phyloP scores from a whole-genome alignment of 2,888 invertebrate species.

The Neoitamus cyanurus region DNA sequence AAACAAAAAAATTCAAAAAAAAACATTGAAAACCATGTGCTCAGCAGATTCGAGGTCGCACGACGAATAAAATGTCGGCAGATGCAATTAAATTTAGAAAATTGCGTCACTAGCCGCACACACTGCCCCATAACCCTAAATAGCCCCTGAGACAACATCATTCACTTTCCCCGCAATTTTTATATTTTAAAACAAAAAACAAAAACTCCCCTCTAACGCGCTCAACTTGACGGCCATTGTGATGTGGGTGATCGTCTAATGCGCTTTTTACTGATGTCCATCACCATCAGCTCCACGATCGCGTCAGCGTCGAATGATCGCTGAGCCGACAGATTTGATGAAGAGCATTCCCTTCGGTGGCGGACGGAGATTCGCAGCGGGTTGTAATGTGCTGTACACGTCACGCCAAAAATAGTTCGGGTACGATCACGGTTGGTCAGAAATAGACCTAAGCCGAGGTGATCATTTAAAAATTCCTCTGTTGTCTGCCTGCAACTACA shows the following conservation, averaged over 20 bases:
- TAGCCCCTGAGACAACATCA: neutral
- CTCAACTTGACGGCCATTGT: neutral
- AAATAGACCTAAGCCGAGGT: neutral
- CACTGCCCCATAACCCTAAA: neutral
- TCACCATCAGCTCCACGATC: neutral
- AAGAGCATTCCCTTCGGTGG: neutral
- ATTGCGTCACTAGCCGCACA: neutral
- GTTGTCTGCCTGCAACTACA: neutral
- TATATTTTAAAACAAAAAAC: neutral
- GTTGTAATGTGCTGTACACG: neutral
- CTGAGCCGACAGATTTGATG: neutral
- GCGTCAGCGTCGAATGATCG: neutral
- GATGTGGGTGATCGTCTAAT: neutral
- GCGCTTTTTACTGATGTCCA: neutral
- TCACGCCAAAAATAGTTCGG: neutral
- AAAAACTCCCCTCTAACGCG: neutral
- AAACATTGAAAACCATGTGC: conserved; percentile 7
- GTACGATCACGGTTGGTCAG: neutral
- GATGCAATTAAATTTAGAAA: conserved; percentile 28
- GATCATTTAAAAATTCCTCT: neutral
- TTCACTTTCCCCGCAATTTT: neutral
- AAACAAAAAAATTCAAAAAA: neutral
- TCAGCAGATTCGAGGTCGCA: neutral
- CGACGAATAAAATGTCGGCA: neutral
- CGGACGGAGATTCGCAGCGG: neutral